Conservation (phyloP, 2,888 invertebrate genomes). For the Aelia acuminata region DNA sequence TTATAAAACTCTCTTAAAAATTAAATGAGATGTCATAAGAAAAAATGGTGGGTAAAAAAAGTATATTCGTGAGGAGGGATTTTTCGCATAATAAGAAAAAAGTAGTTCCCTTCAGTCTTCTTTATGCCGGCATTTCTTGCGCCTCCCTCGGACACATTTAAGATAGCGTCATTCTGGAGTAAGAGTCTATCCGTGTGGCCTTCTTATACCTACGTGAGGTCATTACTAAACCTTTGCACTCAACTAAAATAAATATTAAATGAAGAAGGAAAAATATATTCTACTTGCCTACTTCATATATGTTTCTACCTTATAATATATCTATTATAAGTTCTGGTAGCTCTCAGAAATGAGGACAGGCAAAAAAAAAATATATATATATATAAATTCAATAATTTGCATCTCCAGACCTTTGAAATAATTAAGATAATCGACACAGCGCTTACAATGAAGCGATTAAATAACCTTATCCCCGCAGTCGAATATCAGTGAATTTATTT, state of each 20-base stretch:
- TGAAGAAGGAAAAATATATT: too few relatives aligned
- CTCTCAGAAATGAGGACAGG: too few relatives aligned
- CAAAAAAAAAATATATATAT: too few relatives aligned
- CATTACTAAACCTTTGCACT: background rate
- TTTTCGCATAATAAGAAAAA: background rate
- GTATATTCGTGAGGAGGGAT: background rate
- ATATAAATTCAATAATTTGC: too few relatives aligned
- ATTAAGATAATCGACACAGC: too few relatives aligned
- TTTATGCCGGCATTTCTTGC: background rate
- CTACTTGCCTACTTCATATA: too few relatives aligned
- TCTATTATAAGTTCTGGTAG: too few relatives aligned
- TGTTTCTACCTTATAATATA: too few relatives aligned
- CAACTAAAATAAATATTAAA: background rate
- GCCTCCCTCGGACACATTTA: background rate
- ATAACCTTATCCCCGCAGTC: too few relatives aligned
- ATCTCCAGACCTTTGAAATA: too few relatives aligned
- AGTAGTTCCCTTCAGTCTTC: background rate
- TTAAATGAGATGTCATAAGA: background rate
- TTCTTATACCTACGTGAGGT: slow-evolving; percentile 7
- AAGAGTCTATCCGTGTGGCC: background rate
- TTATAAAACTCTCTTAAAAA: background rate
- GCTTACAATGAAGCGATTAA: too few relatives aligned
- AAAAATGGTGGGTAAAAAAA: background rate
- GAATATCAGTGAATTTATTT: too few relatives aligned
- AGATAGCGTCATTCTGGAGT: background rate